Evolutionary conservation across 2,797 vertebrate genomes (phyloP).

Genomic region (Rhabdophis nuchalis): DNA sequence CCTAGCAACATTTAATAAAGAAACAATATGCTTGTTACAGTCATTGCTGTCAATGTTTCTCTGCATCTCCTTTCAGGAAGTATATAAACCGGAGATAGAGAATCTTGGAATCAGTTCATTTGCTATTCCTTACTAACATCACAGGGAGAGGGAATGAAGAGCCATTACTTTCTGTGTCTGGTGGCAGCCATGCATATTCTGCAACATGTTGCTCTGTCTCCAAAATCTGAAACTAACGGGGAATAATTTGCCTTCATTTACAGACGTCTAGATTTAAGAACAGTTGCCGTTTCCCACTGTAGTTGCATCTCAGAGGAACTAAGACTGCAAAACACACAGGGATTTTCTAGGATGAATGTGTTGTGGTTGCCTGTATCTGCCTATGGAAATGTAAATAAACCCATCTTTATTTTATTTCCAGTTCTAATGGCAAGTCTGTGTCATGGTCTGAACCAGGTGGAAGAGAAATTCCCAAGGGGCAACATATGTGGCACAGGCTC

Average conservation of each 20-base stretch:
- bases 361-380: constrained; percentile 29
- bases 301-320: constrained; percentile 12
- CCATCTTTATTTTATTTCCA: constrained; percentile 96
- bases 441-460: constrained; percentile 99
- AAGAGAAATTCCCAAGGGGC: constrained; percentile 92
- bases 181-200: not conserved
- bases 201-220: not conserved
- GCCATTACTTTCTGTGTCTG: not conserved
- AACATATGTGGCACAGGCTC: constrained; percentile 98
- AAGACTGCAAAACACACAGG: not conserved
- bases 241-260: constrained; percentile 26
- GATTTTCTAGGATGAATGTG: constrained; percentile 29
- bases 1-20: not conserved
- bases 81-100: not conserved
- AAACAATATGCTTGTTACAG: not conserved
- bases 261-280: constrained; percentile 31
- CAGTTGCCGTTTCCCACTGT: not conserved
- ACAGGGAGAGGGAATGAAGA: not conserved
- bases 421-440: constrained; percentile 99
- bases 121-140: not conserved
- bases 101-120: not conserved
- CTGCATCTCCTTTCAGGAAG: not conserved
- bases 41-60: not conserved
- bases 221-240: not conserved
- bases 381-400: constrained; percentile 70